Evolutionary conservation across 2,113 vertebrate genomes (phyloP), one percentile per base, ranked within the genome.

Genomic region (Proterorhinus semilunaris): DNA sequence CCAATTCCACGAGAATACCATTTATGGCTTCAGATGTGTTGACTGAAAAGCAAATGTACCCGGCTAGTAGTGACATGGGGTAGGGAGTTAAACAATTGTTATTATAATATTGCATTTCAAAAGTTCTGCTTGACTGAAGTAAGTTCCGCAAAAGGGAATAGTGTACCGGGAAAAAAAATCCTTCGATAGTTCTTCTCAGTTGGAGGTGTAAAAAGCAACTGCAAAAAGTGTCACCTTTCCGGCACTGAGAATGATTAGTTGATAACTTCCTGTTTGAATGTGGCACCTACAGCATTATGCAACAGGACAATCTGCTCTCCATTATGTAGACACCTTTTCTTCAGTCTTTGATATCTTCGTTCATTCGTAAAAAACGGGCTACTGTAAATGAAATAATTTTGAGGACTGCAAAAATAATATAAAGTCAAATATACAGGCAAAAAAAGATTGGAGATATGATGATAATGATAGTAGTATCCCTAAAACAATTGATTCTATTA

Each of bases 221-320:
- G 42, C n/a, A 61, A 45, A 44, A n/a, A 44, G 42, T 61, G 58
- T 61, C 42, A 45, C 36, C 58, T 44, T 44, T n/a, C 12, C 42
- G 42, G 58, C 58, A n/a, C 58, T n/a, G 42, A 6, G 13, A 44
- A 43, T 44, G 58, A 44, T 61, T 44, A 16, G 58, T 61, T 61
- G 58, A 61, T 61, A 61, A 21, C 42, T 45, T 61, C 36, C 58
- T n/a, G 43, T 61, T 15, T 59, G 27, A 43, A 59, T 42, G 57
- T 59, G 57, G 12, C 12, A 59, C 27, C 57, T 17, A 53, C n/a
- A 5, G 53, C 15, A 13, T 61, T 61, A 61, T 61, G 58, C 5
- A 61, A 61, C 42, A 6, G 42, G 42, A 45, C 13, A 43, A n/a
- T 61, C 58, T 61, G 58, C 58, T 61, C 8, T 61, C 55, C 8